Percentiles rank a stretch among this genome's conserved stretches.
phyloP scores from a whole-genome alignment of 1,140 invertebrate species.

The Penaeus japonicus region DNA sequence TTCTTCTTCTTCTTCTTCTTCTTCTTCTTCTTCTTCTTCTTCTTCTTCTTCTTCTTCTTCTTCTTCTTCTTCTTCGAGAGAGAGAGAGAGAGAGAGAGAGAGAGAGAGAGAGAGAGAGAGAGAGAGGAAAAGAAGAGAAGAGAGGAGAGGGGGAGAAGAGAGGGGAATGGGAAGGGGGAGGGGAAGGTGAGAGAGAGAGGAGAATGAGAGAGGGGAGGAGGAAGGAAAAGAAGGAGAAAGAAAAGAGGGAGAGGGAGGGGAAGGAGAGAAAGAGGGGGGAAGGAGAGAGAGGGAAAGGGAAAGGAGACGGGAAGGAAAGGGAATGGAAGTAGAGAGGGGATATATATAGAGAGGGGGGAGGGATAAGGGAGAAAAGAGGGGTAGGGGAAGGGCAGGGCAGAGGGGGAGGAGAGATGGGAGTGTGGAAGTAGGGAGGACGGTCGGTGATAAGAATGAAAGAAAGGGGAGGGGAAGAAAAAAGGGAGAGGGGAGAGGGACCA shows the following conservation, averaged over 20 bases:
- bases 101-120: conserved; percentile 24
- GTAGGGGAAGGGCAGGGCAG: not conserved
- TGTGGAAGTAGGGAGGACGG: not conserved
- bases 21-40: no score
- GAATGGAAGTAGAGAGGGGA: not conserved
- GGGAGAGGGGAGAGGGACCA: no score
- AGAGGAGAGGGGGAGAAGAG: not conserved
- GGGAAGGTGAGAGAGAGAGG: not conserved
- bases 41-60: no score
- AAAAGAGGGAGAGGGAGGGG: not conserved
- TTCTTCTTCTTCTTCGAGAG: no score
- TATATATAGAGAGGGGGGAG: no score
- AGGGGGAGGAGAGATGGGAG: not conserved
- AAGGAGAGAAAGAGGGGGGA: not conserved
- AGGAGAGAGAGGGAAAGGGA: not conserved
- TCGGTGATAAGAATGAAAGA: not conserved
- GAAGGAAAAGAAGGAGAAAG: not conserved
- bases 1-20: no score
- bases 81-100: not conserved
- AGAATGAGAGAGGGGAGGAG: not conserved
- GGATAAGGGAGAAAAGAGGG: no score
- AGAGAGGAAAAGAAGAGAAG: conserved; percentile 1
- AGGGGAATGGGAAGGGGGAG: no score
- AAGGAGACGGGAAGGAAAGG: not conserved
- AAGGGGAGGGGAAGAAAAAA: no score